Evolutionary conservation across 2,797 vertebrate species (phyloP).

Genomic region (Pangasius djambal): DNA sequence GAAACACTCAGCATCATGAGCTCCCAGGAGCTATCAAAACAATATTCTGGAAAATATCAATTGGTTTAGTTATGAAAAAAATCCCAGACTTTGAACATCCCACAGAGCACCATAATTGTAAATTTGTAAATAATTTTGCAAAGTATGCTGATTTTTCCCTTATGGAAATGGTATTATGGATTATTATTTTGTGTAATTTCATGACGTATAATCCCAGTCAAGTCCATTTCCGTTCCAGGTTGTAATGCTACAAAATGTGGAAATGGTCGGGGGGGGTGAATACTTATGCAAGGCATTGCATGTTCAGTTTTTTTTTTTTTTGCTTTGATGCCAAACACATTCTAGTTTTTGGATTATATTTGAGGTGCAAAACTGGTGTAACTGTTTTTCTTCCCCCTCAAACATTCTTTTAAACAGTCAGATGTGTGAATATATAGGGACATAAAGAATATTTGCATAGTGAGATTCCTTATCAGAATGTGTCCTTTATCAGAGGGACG

Average conservation of each 20-base stretch:
- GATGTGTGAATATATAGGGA: constrained; percentile 46
- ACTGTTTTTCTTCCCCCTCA: constrained; percentile 58
- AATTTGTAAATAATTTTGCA: not conserved
- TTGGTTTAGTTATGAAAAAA: not conserved
- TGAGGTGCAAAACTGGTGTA: constrained; percentile 17
- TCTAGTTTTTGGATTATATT: not conserved
- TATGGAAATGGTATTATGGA: not conserved
- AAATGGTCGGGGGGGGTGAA: not conserved
- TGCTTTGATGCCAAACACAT: not conserved
- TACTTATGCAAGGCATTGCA: not conserved
- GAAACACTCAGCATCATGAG: not conserved
- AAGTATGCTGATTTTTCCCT: not conserved
- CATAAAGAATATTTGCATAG: constrained; percentile 33
- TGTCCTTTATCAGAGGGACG: constrained; percentile 32
- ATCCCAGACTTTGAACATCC: not conserved
- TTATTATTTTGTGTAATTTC: not conserved
- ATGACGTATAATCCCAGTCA: not conserved
- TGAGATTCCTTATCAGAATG: constrained; percentile 33
- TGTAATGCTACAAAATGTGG: not conserved
- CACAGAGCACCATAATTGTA: too few relatives aligned
- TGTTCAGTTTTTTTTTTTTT: not conserved
- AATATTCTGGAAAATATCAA: not conserved
- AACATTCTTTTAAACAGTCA: constrained; percentile 63
- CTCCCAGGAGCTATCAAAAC: not conserved
- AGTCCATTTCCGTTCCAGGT: not conserved